Base-by-base conservation (phyloP, 2,113 vertebrate species). In the Cercocebus atys region DNA sequence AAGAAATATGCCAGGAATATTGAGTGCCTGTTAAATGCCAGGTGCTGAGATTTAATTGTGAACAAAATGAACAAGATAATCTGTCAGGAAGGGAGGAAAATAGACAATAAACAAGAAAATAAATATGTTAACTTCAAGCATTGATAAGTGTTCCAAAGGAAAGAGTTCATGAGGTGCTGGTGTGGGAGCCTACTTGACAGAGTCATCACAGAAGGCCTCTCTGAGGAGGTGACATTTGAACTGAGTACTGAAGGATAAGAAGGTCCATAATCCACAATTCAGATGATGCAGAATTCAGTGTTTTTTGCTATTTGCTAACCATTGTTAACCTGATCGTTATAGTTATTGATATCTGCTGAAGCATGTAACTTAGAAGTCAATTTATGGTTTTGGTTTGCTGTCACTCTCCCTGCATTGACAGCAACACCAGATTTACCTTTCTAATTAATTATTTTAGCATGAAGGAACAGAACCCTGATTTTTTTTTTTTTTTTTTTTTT, bases 371-470 rank as follows among this genome's bases (percentile, higher is more conserved):
- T 95, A 83, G 68, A 96, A 89, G 59, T 85, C 87, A 94, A 3
- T 91, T 88, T 80, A 75, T 9, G 18, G 3, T 72, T 97, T 94
- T 82, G 43, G 30, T 81, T 91, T 80, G 43, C 32, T 84, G 18
- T 76, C 66, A 47, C 40, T 85, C 66, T 23, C 32, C 38, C 73
- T 55, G 14, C 40, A 35, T 38, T 95, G 40, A 70, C 43, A 83
- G 50, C 20, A 79, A 55, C 6, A 82, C 32, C 75, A 61, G 52
- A 82, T 86, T 94, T 94, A 12, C n/a, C 45, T 55, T 79, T 40
- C n/a, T 84, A 68, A 87, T 87, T 82, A 85, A 86, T 93, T 95
- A 27, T 92, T 93, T 90, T 66, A 66, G 52, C 18, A n/a, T 72
- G 82, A 75, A 78, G 96, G 85, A 89, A 20, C 59, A 84, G 5